phyloP scores from a whole-genome alignment of 2,888 invertebrate genomes.

The Drosophila fulvimacula region DNA sequence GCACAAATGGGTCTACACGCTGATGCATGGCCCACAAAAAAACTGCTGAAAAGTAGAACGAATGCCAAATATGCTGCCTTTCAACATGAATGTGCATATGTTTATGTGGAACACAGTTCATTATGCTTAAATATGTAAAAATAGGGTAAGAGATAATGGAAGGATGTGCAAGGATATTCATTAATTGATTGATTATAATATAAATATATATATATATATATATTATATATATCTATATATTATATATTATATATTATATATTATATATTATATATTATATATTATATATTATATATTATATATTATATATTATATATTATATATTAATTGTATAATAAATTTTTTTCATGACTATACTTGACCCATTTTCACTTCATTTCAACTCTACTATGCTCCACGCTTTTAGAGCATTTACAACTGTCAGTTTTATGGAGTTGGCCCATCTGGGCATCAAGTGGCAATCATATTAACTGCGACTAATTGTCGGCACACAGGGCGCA shows the following conservation, averaged over 20 bases:
- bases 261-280: too few relatives aligned
- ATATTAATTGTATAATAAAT: too few relatives aligned
- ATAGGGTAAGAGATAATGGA: background rate
- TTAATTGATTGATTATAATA: background rate
- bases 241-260: too few relatives aligned
- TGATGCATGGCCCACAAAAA: conserved; percentile 55
- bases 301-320: too few relatives aligned
- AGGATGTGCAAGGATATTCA: background rate
- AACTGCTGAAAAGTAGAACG: conserved; percentile 7
- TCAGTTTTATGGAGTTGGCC: conserved; percentile 33
- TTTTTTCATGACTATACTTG: too few relatives aligned
- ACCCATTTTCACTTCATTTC: too few relatives aligned
- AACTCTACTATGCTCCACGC: too few relatives aligned
- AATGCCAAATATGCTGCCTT: conserved; percentile 29
- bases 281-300: too few relatives aligned
- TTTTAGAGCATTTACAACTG: background rate
- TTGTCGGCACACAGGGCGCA: conserved; percentile 67
- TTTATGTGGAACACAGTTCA: background rate
- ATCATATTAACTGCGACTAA: conserved; percentile 76
- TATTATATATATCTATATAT: too few relatives aligned
- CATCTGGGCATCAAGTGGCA: conserved; percentile 75
- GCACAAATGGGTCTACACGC: conserved; percentile 55
- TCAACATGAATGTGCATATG: background rate
- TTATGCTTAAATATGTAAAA: background rate
- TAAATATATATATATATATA: too few relatives aligned